Evolutionary conservation across 2,888 invertebrate genomes (phyloP).

Genomic region (Lepas anatifera): DNA sequence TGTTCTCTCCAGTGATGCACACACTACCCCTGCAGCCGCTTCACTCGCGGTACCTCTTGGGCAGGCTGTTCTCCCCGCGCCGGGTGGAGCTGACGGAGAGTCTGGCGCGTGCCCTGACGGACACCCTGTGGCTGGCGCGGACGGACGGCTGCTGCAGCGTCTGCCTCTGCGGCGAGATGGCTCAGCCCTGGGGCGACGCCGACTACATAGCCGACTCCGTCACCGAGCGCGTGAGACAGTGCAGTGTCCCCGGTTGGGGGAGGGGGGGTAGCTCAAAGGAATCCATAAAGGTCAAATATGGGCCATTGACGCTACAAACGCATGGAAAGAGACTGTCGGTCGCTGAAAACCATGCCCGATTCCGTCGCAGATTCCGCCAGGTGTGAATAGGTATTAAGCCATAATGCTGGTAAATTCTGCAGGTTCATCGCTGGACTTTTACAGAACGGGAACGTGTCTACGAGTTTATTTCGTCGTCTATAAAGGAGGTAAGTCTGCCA

Average conservation of each 20-base stretch:
- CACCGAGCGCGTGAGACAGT: slow-evolving; percentile 16
- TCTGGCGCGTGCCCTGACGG: slow-evolving; percentile 12
- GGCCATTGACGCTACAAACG: too few relatives aligned
- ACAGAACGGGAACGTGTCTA: neutral
- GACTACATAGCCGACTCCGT: slow-evolving; percentile 7
- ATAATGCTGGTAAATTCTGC: too few relatives aligned
- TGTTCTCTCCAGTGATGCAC: too few relatives aligned
- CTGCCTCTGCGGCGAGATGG: neutral
- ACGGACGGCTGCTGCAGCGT: neutral
- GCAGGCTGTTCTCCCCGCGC: neutral
- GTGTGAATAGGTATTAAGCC: too few relatives aligned
- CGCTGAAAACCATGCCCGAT: too few relatives aligned
- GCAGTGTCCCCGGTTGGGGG: too few relatives aligned
- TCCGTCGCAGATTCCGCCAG: too few relatives aligned
- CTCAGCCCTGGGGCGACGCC: neutral
- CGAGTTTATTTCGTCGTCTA: neutral
- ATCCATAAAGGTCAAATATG: too few relatives aligned
- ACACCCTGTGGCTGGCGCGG: neutral
- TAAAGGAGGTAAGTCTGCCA: neutral
- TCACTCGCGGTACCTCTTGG: too few relatives aligned
- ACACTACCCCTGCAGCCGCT: too few relatives aligned
- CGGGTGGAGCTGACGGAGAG: neutral
- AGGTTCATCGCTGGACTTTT: neutral
- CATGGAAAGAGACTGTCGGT: too few relatives aligned
- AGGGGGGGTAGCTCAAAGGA: too few relatives aligned